A percentile compares a stretch with the other conserved stretches of the same genome.
Evolutionary conservation across 2,888 invertebrate species (phyloP).

Genomic region (Mesodorylaimus sp.): DNA sequence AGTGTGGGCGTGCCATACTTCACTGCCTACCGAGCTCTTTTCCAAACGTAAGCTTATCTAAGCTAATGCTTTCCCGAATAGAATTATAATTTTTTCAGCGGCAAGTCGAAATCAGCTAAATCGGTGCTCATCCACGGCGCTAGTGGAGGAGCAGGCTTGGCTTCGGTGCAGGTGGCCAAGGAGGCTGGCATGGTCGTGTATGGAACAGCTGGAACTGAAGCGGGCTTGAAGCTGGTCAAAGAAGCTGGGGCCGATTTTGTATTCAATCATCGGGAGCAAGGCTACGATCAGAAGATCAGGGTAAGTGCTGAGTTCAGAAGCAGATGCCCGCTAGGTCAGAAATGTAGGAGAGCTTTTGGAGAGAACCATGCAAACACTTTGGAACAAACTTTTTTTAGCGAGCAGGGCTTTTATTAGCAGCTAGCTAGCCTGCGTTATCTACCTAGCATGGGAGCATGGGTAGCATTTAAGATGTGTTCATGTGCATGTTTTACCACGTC

Average conservation of each 20-base stretch:
- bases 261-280: conserved; percentile 37
- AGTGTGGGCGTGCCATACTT: conserved; percentile 40
- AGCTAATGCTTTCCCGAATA: background rate
- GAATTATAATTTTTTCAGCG: conserved; percentile 13
- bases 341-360: too few species aligned
- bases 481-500: too few species aligned
- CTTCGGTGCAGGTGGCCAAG: conserved; percentile 38
- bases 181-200: conserved; percentile 33
- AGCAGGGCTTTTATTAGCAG: too few species aligned
- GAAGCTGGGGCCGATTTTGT: conserved; percentile 36
- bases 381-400: too few species aligned
- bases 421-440: too few species aligned
- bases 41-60: conserved; percentile 19
- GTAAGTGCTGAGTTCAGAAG: too few species aligned
- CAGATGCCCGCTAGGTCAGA: too few species aligned
- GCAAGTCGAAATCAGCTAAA: conserved; percentile 32
- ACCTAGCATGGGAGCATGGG: too few species aligned
- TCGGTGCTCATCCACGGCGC: conserved; percentile 42
- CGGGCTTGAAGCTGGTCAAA: conserved; percentile 34
- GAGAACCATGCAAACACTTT: too few species aligned
- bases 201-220: conserved; percentile 39
- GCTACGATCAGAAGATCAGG: conserved; percentile 33
- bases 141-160: conserved; percentile 37
- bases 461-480: too few species aligned
- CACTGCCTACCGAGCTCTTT: conserved; percentile 40